A percentile compares a stretch with the other conserved stretches of the same genome.
Evolutionary conservation across 2,888 invertebrate genomes (phyloP).

Genomic region (Drosophila niveifrons): DNA sequence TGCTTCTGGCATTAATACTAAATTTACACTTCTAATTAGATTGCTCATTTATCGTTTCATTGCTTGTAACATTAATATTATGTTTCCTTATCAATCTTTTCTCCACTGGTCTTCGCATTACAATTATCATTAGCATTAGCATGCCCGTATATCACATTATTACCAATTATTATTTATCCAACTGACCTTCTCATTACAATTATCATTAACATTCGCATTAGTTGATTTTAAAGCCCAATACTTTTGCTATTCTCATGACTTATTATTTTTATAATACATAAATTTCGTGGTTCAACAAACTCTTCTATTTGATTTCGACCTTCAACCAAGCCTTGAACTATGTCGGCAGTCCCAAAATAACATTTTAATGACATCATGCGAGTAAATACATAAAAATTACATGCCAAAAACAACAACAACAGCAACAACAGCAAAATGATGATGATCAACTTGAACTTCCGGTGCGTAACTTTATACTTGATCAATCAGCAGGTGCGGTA

Average conservation of each 20-base stretch:
- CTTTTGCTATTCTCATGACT: too few species aligned
- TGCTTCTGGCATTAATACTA: not conserved
- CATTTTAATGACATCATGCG: slow-evolving; percentile 9
- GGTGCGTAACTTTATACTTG: slow-evolving; percentile 36
- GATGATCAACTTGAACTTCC: slow-evolving; percentile 47
- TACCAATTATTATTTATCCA: too few species aligned
- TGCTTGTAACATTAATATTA: too few species aligned
- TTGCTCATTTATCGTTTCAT: too few species aligned
- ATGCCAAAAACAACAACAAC: not conserved
- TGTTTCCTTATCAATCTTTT: too few species aligned
- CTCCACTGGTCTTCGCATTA: too few species aligned
- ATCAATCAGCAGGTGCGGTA: slow-evolving; percentile 8
- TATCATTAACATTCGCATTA: not conserved
- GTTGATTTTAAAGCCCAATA: too few species aligned
- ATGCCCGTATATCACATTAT: too few species aligned
- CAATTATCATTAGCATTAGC: too few species aligned
- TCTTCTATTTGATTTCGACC: not conserved
- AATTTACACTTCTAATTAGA: too few species aligned
- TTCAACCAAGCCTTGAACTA: slow-evolving; percentile 13
- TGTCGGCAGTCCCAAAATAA: not conserved
- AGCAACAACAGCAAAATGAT: not conserved
- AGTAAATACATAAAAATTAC: slow-evolving; percentile 4
- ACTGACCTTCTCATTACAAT: too few species aligned
- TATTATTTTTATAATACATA: too few species aligned
- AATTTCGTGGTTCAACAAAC: not conserved